Evolutionary conservation across 1,140 invertebrate genomes (phyloP), one percentile per base, ranked within the genome.

Genomic region (Carposina sasakii): DNA sequence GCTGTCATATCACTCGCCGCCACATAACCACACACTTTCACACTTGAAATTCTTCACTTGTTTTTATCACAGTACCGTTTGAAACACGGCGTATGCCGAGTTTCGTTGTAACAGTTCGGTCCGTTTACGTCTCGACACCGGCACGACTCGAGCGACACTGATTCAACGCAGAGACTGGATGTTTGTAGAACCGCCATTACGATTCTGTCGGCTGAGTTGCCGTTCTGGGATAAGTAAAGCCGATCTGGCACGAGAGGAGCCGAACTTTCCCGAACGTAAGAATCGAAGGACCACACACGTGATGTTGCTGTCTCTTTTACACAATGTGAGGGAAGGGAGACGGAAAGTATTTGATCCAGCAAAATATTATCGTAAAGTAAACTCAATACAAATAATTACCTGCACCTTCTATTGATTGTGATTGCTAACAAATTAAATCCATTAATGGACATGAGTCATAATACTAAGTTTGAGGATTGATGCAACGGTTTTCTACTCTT

Each of bases 1-100:
- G 81, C 69, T 79, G 81, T 84, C 81, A 84, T 84, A 84, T 84
- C 81, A 82, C 78, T 82, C 76, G 81, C 78, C 73, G 77, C 76
- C 74, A 75, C 78, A 84, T 84, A 81, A 85, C 83, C 78, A 83
- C 76, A 79, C 76, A 78, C 73, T 73, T 67, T 62, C 60, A 81
- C 75, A 85, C 74, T 63, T n/a, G 60, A 57, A 60, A 81, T 79
- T 71, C 67, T 67, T 67, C 77, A 81, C 76, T 77, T 71, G 61
- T 75, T 54, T 75, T 57, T 66, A 67, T 60, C 73, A 81, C 77
- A 70, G 44, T 59, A 73, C 60, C 69, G 66, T 65, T 71, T 67
- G 64, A 69, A 72, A 70, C 71, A 72, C 77, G 75, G 55, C 70
- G 63, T 46, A 69, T 67, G 69, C 68, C 56, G 64, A 70, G 66